These are phyloP conservation scores for Rhynchopsitta pachyrhyncha DNA, from an alignment of 2,113 vertebrate genomes.

Conservation along the genomic window DNA sequence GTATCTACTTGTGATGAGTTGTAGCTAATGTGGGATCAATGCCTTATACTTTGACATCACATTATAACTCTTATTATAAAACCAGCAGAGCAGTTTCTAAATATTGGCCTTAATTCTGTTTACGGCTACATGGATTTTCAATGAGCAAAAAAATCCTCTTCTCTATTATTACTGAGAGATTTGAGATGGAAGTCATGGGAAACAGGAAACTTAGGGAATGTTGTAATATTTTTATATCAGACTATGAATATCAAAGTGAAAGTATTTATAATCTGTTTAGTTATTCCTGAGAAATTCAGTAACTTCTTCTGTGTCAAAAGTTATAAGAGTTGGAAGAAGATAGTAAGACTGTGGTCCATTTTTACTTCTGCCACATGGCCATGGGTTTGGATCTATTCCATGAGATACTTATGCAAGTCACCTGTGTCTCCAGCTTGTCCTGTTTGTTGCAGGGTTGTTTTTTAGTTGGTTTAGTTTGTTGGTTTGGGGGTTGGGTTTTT, in stretches of 20 bases:
- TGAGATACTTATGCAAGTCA: neutral
- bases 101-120: neutral
- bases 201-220: slow-evolving; percentile 25
- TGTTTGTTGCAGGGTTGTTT: neutral
- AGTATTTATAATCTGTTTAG: slow-evolving; percentile 37
- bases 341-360: neutral
- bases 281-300: slow-evolving; percentile 3
- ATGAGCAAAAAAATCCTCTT: neutral
- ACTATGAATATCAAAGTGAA: slow-evolving; percentile 42
- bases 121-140: neutral
- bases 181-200: slow-evolving; percentile 36
- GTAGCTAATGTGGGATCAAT: neutral
- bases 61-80: neutral
- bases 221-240: slow-evolving; percentile 12
- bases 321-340: neutral
- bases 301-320: neutral
- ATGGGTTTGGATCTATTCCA: neutral
- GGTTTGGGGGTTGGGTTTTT: neutral
- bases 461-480: neutral
- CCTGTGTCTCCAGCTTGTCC: neutral
- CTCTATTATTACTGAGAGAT: neutral
- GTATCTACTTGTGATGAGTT: neutral
- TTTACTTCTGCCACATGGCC: neutral
- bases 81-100: neutral
- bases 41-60: neutral